phyloP scores from a whole-genome alignment of 2,888 invertebrate genomes.

The Athripsodes cinereus region DNA sequence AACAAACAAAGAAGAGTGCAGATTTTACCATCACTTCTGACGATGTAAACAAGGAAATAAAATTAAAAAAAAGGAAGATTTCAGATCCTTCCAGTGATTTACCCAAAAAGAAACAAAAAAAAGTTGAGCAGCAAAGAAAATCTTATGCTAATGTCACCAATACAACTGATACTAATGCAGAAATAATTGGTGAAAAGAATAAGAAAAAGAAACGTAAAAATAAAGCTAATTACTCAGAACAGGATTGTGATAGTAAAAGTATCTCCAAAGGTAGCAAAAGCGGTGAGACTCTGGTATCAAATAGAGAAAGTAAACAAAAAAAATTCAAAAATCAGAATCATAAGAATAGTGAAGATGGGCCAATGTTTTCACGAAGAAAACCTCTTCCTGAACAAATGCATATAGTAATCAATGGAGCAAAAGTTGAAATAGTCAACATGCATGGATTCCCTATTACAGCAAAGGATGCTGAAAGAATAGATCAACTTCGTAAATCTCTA shows the following conservation, averaged over 20 bases:
- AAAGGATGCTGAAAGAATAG: constrained; percentile 61
- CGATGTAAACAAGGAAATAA: background rate
- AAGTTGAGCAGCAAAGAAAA: background rate
- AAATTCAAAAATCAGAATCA: constrained; percentile 5
- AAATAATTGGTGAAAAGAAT: constrained; percentile 18
- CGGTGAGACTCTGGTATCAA: too few species aligned
- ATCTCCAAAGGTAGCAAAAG: too few species aligned
- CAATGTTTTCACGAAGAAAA: constrained; percentile 43
- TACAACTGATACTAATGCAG: background rate
- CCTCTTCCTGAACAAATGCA: constrained; percentile 42
- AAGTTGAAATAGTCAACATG: constrained; percentile 54
- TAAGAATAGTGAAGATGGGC: constrained; percentile 29
- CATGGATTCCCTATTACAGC: constrained; percentile 69
- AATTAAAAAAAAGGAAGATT: background rate
- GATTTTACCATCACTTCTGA: background rate
- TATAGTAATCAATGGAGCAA: constrained; percentile 57
- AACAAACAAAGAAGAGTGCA: constrained; percentile 16
- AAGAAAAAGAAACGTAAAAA: constrained; percentile 7
- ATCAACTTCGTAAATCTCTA: constrained; percentile 56
- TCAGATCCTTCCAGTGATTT: background rate
- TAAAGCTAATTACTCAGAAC: background rate
- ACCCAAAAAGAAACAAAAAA: background rate
- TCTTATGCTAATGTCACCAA: background rate
- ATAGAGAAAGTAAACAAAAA: constrained; percentile 28
- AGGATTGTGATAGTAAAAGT: too few species aligned